phyloP scores from a whole-genome alignment of 2,113 vertebrate species.

The Gopherus evgoodei region DNA sequence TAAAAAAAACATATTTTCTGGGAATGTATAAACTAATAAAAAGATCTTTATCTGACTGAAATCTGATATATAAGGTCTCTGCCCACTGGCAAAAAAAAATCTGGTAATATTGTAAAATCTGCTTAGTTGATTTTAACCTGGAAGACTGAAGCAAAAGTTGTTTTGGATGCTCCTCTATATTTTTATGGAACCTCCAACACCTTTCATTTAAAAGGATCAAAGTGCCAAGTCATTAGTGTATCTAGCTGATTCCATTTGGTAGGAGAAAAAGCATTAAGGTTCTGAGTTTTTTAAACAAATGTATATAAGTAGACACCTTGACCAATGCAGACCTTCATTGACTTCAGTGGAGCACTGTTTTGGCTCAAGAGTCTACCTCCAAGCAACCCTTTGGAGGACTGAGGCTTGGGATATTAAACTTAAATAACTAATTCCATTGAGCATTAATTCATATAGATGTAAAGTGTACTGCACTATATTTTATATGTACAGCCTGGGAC shows the following conservation, averaged over 20 bases:
- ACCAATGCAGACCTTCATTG: accelerated
- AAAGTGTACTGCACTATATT: background rate
- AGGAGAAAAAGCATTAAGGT: too few species aligned
- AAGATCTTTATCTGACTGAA: background rate
- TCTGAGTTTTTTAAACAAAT: background rate
- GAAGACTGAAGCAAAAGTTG: background rate
- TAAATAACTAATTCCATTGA: background rate
- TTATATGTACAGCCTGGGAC: accelerated
- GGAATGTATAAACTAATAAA: background rate
- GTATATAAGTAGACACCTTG: background rate
- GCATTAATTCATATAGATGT: background rate
- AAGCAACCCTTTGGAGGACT: background rate
- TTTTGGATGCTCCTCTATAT: background rate
- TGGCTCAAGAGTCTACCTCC: background rate
- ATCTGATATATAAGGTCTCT: background rate
- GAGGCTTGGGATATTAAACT: background rate
- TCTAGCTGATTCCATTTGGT: too few species aligned
- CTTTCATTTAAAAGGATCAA: background rate
- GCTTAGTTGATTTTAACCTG: background rate
- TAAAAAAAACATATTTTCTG: background rate
- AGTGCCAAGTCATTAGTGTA: background rate
- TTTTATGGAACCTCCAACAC: background rate
- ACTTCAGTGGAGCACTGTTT: background rate
- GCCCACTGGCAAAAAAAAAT: background rate
- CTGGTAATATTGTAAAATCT: background rate